phyloP scores from a whole-genome alignment of 1,140 invertebrate species.

The Pseudobourletiella spinata region DNA sequence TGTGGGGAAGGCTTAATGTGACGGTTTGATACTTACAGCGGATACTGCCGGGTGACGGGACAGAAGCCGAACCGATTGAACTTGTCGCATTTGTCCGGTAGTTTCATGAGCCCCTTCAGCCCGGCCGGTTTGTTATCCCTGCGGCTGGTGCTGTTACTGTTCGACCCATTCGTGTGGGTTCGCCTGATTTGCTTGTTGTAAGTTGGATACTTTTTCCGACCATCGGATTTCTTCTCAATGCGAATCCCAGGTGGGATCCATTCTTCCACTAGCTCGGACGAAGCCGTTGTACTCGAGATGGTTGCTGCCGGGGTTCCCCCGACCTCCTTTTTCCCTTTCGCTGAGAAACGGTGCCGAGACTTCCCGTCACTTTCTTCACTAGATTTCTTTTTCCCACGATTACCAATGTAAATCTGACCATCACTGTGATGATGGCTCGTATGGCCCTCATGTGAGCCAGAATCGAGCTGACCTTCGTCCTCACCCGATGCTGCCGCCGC shows the following conservation, averaged over 20 bases:
- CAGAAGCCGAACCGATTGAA: slow-evolving; percentile 35
- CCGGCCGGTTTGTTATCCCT: not conserved
- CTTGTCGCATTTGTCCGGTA: slow-evolving; percentile 32
- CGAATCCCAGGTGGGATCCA: slow-evolving; percentile 15
- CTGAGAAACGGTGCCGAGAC: not conserved
- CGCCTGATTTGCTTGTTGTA: slow-evolving; percentile 4
- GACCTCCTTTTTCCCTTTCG: not conserved
- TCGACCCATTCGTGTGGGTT: not conserved
- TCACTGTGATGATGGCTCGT: not conserved
- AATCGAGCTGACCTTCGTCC: not conserved
- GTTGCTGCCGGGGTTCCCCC: not conserved
- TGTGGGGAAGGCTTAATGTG: too few relatives aligned
- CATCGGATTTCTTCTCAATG: slow-evolving; percentile 1
- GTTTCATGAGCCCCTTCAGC: not conserved
- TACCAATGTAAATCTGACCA: not conserved
- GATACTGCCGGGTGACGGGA: slow-evolving; percentile 29
- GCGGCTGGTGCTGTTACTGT: not conserved
- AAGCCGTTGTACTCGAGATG: slow-evolving; percentile 18
- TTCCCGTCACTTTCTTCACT: not conserved
- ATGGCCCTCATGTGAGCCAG: not conserved
- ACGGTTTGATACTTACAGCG: slow-evolving; percentile 34
- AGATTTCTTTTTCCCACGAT: slow-evolving; percentile 9
- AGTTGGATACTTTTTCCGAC: not conserved
- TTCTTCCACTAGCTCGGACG: slow-evolving; percentile 30
- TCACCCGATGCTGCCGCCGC: not conserved